Percentiles rank a stretch among this genome's conserved stretches.
phyloP scores from a whole-genome alignment of 2,113 vertebrate genomes.

The Planiliza haematocheilus region DNA sequence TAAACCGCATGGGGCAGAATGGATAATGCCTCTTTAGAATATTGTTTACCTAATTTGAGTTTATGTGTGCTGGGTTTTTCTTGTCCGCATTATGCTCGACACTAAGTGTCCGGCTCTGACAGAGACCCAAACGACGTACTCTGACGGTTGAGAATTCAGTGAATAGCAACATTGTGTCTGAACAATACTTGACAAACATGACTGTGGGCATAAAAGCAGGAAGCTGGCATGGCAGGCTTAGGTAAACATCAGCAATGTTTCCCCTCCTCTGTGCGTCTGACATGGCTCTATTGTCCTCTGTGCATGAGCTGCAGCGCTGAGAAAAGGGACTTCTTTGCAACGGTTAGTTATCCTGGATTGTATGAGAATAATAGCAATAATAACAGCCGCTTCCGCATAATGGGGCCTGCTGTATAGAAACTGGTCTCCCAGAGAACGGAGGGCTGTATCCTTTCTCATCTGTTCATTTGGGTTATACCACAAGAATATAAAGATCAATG shows the following conservation, averaged over 20 bases:
- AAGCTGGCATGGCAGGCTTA: conserved; percentile 64
- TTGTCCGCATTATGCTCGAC: not conserved
- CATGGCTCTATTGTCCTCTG: conserved; percentile 68
- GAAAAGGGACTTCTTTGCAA: conserved; percentile 27
- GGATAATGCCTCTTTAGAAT: not conserved
- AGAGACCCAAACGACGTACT: not conserved
- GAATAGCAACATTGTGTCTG: conserved; percentile 66
- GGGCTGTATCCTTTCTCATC: conserved; percentile 35
- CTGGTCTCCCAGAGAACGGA: conserved; percentile 43
- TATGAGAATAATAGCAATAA: conserved; percentile 58
- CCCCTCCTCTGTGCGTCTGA: conserved; percentile 39
- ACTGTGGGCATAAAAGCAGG: conserved; percentile 76
- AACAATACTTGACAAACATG: conserved; percentile 74
- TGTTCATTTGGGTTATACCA: not conserved
- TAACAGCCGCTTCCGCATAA: conserved; percentile 50
- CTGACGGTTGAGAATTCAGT: conserved; percentile 2
- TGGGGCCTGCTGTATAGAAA: conserved; percentile 8
- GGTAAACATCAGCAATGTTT: conserved; percentile 68
- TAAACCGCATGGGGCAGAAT: not conserved
- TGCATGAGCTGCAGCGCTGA: conserved; percentile 28
- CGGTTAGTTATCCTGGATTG: conserved; percentile 54
- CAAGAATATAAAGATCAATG: conserved; percentile 28
- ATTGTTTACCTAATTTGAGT: not conserved
- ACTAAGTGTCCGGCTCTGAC: conserved; percentile 17
- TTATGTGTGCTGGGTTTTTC: not conserved